Base-by-base conservation (phyloP, 2,888 invertebrate species). In the Capitulum mitella region DNA sequence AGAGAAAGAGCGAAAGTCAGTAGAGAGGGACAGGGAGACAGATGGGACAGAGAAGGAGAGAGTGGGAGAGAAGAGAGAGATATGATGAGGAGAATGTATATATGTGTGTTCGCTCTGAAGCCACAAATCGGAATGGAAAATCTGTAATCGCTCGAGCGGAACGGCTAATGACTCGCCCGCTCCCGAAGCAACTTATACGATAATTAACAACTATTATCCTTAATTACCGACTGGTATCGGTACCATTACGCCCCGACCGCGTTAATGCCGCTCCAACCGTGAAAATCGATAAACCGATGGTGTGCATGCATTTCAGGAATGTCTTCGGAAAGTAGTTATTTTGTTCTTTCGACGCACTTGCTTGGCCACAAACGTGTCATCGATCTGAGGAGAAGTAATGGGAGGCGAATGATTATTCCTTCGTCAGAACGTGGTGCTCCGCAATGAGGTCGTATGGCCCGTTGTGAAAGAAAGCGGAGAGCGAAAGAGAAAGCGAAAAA, bases 191-290 rank as follows among this genome's bases (percentile, higher is more conserved):
- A 22, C 37, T 19, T 40, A 37, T 70, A 40, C 70, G 19, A 40
- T 70, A 40, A 40, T 70, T 70, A 70, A 40, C 26, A 8, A 26
- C 70, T 40, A 70, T 70, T 70, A 70, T 70, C 70, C 22, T 40
- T 70, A 70, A 70, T 70, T 70, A 70, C 58, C 10, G 58, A 14
- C 14, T 22, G 6, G 29, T 29, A 58, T 58, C 58, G 22, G 58
- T 12, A n/a, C 58, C 58, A 29, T 58, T n/a, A 58, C 29, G 58
- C 8, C 14, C 10, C 29, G 29, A 14, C 29, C 58, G 29, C 58
- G 10, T 58, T n/a, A 58, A 0, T 58, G 29, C 29, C 10, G 58
- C 2, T 1, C 29, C 58, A 29, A 14, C 58, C 58, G 58, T 58
- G 58, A n/a, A 58, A 29, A 58, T 29, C 58, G 58, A 58, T 58